A percentile compares a stretch with the other conserved stretches of the same genome.
These are phyloP conservation scores for Diplogasteroides magnus DNA, from an alignment of 1,140 invertebrate genomes.

Conservation along the genomic window DNA sequence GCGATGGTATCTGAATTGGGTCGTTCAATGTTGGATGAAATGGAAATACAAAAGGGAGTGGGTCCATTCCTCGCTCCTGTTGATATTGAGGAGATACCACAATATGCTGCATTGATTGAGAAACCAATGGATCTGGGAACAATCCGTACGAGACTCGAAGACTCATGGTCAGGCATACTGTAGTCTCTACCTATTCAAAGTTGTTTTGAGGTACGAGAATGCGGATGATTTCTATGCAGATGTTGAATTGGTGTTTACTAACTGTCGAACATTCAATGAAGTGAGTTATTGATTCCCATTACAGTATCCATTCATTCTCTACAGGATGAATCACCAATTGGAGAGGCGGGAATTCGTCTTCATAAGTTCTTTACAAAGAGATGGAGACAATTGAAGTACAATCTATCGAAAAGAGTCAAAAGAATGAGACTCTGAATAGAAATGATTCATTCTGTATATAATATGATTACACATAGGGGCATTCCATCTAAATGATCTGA, in stretches of 20 bases:
- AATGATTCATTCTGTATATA: too few species aligned
- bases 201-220: slow-evolving; percentile 16
- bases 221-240: slow-evolving; percentile 25
- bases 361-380: slow-evolving; percentile 24
- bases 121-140: slow-evolving; percentile 30
- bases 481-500: too few species aligned
- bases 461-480: too few species aligned
- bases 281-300: slow-evolving; percentile 15
- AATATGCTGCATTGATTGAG: slow-evolving; percentile 12
- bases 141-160: slow-evolving; percentile 18
- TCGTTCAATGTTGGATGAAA: slow-evolving; percentile 20
- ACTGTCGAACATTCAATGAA: slow-evolving; percentile 29
- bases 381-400: slow-evolving; percentile 27
- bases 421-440: slow-evolving; percentile 14
- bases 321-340: background rate
- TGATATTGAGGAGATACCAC: slow-evolving; percentile 14
- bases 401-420: slow-evolving; percentile 18
- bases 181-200: too few species aligned
- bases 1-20: background rate
- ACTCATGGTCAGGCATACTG: slow-evolving; percentile 1
- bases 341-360: slow-evolving; percentile 1
- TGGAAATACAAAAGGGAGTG: slow-evolving; percentile 14
- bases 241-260: slow-evolving; percentile 23
- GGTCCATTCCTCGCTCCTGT: slow-evolving; percentile 21
- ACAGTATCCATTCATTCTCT: too few species aligned